phyloP scores from a whole-genome alignment of 2,797 vertebrate genomes.

The Gadopsis bispinosus region DNA sequence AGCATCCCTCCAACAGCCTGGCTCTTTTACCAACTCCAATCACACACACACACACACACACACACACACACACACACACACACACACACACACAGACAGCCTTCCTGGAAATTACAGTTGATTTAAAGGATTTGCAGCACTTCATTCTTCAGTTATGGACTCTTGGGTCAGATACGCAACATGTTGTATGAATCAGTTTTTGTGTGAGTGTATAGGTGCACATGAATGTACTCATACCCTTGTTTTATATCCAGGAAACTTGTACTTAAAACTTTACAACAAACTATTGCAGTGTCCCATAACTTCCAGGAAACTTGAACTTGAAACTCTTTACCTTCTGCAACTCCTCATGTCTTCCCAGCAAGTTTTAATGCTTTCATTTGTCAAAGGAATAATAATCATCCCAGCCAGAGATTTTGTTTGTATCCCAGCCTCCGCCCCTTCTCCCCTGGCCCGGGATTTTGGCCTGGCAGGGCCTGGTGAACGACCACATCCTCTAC shows the following conservation, averaged over 20 bases:
- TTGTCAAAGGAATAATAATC: conserved; percentile 40
- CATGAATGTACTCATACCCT: conserved; percentile 32
- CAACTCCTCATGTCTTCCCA: conserved; percentile 54
- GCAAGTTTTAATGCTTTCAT: conserved; percentile 42
- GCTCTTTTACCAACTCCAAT: conserved; percentile 49
- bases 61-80: conserved; percentile 16
- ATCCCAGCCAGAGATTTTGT: conserved; percentile 46
- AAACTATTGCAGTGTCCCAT: conserved; percentile 35
- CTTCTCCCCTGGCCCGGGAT: conserved; percentile 36
- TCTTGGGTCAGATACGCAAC: conserved; percentile 28
- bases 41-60: conserved; percentile 19
- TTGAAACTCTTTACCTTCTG: conserved; percentile 32
- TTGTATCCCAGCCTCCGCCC: conserved; percentile 47
- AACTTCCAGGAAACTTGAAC: conserved; percentile 53
- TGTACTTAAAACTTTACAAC: conserved; percentile 34
- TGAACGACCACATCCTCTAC: conserved; percentile 67
- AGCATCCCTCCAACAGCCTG: conserved; percentile 60
- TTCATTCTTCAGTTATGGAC: conserved; percentile 37
- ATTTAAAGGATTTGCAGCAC: conserved; percentile 50
- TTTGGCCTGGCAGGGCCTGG: conserved; percentile 30
- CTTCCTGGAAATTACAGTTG: conserved; percentile 45
- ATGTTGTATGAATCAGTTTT: conserved; percentile 42
- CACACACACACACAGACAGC: background rate
- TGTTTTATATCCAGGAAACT: conserved; percentile 64
- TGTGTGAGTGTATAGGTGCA: conserved; percentile 23